Evolutionary conservation across 2,888 invertebrate species (phyloP).

Genomic region (Leptopilina drosophilae): DNA sequence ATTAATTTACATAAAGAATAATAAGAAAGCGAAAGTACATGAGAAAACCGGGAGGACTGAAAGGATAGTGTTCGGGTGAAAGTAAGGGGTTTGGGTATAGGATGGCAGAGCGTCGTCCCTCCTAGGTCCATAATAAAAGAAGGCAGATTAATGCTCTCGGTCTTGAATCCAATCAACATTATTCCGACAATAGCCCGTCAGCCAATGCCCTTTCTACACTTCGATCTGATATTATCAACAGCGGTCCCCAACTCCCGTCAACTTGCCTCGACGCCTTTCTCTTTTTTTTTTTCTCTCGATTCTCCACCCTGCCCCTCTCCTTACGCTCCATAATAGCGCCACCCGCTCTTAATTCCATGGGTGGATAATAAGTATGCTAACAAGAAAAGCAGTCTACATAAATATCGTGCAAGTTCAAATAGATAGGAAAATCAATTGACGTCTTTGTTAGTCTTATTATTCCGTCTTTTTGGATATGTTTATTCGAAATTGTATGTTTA

Average conservation of each 20-base stretch:
- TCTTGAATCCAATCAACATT: constrained; percentile 78
- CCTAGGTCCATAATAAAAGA: constrained; percentile 74
- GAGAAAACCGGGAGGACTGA: constrained; percentile 23
- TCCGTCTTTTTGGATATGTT: too few species aligned
- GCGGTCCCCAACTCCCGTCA: constrained; percentile 58
- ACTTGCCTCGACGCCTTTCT: constrained; percentile 58
- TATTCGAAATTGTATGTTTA: too few species aligned
- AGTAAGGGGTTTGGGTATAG: background rate
- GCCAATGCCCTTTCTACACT: constrained; percentile 72
- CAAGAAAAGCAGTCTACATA: constrained; percentile 66
- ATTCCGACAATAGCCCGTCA: constrained; percentile 76
- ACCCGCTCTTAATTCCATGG: constrained; percentile 71
- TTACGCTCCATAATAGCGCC: constrained; percentile 52
- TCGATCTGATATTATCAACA: constrained; percentile 75
- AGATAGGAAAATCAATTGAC: constrained; percentile 43
- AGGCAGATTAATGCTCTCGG: constrained; percentile 76
- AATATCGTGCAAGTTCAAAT: background rate
- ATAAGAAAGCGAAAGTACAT: constrained; percentile 24
- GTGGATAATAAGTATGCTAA: constrained; percentile 76
- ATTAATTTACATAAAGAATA: constrained; percentile 34
- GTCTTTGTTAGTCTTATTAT: too few species aligned
- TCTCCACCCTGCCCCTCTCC: constrained; percentile 38
- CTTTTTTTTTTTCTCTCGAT: constrained; percentile 54
- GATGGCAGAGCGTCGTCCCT: constrained; percentile 37
- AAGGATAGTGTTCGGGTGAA: background rate